Evolutionary conservation across 1,140 invertebrate genomes (phyloP), one percentile per base, ranked within the genome.

Genomic region (Aphis gossypii): DNA sequence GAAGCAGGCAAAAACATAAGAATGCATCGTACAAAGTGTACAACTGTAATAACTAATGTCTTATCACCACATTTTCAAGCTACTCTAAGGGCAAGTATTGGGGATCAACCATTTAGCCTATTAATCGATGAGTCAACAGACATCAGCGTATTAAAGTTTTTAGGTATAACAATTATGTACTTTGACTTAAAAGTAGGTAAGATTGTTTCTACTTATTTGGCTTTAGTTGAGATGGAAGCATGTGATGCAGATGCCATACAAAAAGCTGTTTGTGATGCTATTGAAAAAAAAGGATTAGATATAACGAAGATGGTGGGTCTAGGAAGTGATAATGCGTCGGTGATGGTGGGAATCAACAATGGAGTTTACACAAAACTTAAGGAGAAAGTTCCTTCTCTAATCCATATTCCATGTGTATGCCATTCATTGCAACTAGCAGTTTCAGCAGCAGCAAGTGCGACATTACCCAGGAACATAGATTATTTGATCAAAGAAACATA

Each of bases 361-460:
- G 91, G 91, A 5, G 91, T 92, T 30, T 92, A 92, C 25, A 46
- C 38, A 35, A 76, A 76, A 92, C 38, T 92, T 41, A 92, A 92
- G 14, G 68, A 68, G n/a, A 30, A 76, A 46, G 21, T 76, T 46
- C 91, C 68, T 48, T 41, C 44, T 14, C 23, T 92, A 20, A 48
- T 92, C 2, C 68, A 41, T 14, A 30, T 68, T 18, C 91, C 38
- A 1, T 92, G 54, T 56, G 23, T 56, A 25, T 56, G 30, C n/a
- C 68, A 92, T 48, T 46, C 56, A 0, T 48, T 92, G n/a, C 68
- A 92, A 48, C 18, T 92, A 48, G 91, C 60, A 41, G 91, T 92
- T 6, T 82, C 56, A 2, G 30, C 56, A 14, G 91, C 91, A 46
- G 35, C 68, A 35, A 44, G n/a, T 76, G 5, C 18, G 30, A 30